Evolutionary conservation across 2,797 vertebrate species (phyloP), one percentile per base, ranked within the genome.

Genomic region (Fistularia tabacaria): DNA sequence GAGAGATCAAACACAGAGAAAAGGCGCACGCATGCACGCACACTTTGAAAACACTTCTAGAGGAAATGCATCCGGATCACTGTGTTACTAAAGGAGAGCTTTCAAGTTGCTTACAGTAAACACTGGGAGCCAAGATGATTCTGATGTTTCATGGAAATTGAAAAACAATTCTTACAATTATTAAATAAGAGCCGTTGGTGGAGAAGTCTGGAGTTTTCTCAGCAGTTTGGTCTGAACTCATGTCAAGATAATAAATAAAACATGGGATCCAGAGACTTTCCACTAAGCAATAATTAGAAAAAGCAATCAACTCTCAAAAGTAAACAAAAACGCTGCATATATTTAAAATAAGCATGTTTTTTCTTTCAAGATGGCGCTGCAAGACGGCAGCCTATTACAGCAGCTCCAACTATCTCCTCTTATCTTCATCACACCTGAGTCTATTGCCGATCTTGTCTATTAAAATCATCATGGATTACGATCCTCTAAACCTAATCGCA

Each of bases 51-150:
- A 74, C 62, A 66, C 25, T 3, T 25, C 25, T 25, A 5, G 53
- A 79, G 59, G 62, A 71, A 68, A 65, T 7, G 15, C 51, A 74
- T 79, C 70, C 38, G 60, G 64, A 57, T 25, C 25, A 25, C 25
- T 25, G 25, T 64, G 36, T 36, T 8, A 36, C 12, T 47, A 62
- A 3, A 42, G 40, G 1, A 25, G 2, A 25, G 14, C 25, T 53
- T 56, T 53, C 41, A 6, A 51, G 51, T 3, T 39, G 13, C n/a
- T 44, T 14, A 25, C 13, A 52, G 48, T 50, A 7, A 37, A 59
- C 41, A 46, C 36, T 61, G 14, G 43, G 11, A 10, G 37, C 2
- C 6, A 38, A 38, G 6, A 8, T 40, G 7, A 54, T 10, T 9
- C 14, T 38, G 11, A n/a, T 14, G 12, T 49, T 3, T 41, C 7